A percentile compares a stretch with the other conserved stretches of the same genome.
Evolutionary conservation across 2,113 vertebrate genomes (phyloP).

Genomic region (Sylvia atricapilla): DNA sequence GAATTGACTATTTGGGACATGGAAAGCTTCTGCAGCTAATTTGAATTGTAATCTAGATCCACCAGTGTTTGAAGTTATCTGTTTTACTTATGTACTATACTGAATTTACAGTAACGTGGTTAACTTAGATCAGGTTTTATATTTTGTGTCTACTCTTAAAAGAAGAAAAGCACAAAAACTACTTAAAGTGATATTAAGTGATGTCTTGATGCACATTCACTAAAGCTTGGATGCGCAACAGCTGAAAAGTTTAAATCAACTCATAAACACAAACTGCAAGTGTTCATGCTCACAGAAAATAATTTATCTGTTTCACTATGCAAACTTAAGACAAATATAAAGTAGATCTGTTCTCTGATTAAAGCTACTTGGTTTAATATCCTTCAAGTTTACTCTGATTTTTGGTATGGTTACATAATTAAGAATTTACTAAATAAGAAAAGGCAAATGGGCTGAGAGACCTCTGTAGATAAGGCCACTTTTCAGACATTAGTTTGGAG

Average conservation of each 20-base stretch:
- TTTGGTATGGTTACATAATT: not conserved
- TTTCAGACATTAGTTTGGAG: not conserved
- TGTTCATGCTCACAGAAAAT: not conserved
- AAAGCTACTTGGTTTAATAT: not conserved
- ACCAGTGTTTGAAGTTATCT: not conserved
- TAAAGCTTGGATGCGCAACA: not conserved
- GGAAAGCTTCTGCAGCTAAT: not conserved
- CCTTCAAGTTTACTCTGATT: not conserved
- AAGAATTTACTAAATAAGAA: not conserved
- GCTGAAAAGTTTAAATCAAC: not conserved
- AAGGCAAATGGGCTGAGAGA: not conserved
- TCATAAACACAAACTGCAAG: not conserved
- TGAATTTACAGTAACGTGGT: not conserved
- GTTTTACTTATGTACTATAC: not conserved
- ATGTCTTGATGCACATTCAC: not conserved
- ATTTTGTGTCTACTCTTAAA: not conserved
- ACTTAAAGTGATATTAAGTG: not conserved
- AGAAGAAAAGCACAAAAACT: not conserved
- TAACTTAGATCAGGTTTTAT: not conserved
- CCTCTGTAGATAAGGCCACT: not conserved
- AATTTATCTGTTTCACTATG: not conserved
- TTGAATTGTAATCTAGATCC: not conserved
- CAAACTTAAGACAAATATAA: not conserved
- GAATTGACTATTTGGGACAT: not conserved
- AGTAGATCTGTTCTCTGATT: not conserved